phyloP scores from a whole-genome alignment of 2,888 invertebrate species.

The Catocala fraxini region DNA sequence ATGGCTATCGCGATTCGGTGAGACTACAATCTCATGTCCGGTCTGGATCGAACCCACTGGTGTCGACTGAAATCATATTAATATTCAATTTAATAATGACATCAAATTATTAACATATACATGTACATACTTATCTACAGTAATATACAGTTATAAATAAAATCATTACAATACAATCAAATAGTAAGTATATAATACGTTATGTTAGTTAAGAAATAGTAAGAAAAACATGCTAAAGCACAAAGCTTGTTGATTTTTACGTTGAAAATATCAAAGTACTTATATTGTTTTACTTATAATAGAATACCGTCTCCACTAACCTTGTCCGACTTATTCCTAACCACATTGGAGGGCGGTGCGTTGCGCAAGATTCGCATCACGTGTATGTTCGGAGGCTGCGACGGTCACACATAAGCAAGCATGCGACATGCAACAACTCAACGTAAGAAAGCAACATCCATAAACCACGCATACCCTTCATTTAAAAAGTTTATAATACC shows the following conservation, averaged over 20 bases:
- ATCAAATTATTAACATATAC: slow-evolving; percentile 12
- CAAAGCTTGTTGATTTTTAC: background rate
- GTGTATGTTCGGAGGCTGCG: slow-evolving; percentile 92
- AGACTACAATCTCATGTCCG: slow-evolving; percentile 96
- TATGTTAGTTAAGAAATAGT: background rate
- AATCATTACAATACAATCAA: background rate
- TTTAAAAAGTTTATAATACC: background rate
- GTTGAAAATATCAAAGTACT: background rate
- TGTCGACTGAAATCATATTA: slow-evolving; percentile 91
- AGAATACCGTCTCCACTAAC: slow-evolving; percentile 83
- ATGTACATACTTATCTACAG: background rate
- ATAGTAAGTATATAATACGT: background rate
- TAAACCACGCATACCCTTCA: slow-evolving; percentile 16
- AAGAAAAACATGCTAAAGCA: slow-evolving; percentile 2
- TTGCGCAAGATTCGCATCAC: slow-evolving; percentile 93
- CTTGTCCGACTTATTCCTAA: slow-evolving; percentile 95
- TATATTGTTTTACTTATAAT: slow-evolving; percentile 2
- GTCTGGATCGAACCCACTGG: slow-evolving; percentile 97
- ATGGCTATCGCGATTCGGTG: slow-evolving; percentile 96
- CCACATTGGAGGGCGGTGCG: slow-evolving; percentile 95
- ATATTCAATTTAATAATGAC: slow-evolving; percentile 19
- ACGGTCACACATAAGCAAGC: slow-evolving; percentile 63
- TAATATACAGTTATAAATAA: background rate
- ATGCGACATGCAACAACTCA: slow-evolving; percentile 80
- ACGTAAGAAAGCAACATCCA: slow-evolving; percentile 40